Conservation (phyloP, 2,797 vertebrate species). For the Chanos chanos region DNA sequence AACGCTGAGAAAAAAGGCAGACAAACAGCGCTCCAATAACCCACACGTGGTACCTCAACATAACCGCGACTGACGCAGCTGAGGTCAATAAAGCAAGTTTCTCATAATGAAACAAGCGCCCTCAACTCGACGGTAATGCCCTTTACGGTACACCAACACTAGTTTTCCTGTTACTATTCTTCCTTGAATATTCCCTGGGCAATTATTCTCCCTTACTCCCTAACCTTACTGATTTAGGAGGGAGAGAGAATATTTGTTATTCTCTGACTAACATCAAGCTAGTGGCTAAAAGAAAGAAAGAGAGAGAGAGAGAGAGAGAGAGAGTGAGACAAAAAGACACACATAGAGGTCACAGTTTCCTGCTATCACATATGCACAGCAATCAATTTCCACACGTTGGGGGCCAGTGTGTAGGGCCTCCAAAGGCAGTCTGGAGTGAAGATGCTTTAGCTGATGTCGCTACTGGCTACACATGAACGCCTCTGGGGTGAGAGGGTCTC, state of each 20-base stretch:
- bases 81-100: too few relatives aligned
- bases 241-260: conserved; percentile 19
- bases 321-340: too few relatives aligned
- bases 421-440: conserved; percentile 16
- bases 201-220: conserved; percentile 6
- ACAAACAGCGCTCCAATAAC: background rate
- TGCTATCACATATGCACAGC: conserved; percentile 32
- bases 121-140: background rate
- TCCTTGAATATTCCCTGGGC: conserved; percentile 4
- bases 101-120: too few relatives aligned
- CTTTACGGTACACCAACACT: background rate
- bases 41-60: too few relatives aligned
- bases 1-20: background rate
- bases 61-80: too few relatives aligned
- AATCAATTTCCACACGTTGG: conserved; percentile 28
- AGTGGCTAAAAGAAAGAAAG: too few relatives aligned
- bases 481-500: conserved; percentile 29
- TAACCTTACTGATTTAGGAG: conserved; percentile 22
- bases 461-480: conserved; percentile 33
- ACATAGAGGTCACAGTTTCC: conserved; percentile 29
- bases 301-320: too few relatives aligned
- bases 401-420: conserved; percentile 7
- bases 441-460: conserved; percentile 37
- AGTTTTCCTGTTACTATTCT: background rate
- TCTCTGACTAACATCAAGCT: conserved; percentile 22